Conservation (phyloP, 2,797 vertebrate genomes). For the Rhabdomys pumilio region DNA sequence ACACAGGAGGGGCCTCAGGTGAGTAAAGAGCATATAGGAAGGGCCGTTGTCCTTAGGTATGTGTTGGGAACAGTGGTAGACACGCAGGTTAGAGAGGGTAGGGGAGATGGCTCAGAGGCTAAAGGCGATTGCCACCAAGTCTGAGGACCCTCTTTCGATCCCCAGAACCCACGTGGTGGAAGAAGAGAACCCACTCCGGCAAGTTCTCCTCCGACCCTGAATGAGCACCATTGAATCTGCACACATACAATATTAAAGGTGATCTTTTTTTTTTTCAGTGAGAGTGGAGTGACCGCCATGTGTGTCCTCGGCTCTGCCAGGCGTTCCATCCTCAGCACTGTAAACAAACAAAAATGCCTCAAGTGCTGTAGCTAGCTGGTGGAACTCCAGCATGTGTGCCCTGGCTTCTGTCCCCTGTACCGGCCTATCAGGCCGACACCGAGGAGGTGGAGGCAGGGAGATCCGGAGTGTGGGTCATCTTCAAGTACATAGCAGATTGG, state of each 20-base stretch:
- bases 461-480: background rate
- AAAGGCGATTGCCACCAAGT: background rate
- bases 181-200: background rate
- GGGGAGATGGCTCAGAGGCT: background rate
- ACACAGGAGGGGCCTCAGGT: background rate
- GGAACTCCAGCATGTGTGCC: background rate
- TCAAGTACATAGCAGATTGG: background rate
- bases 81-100: too few species aligned
- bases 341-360: background rate
- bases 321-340: background rate
- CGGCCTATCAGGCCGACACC: background rate
- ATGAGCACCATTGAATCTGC: background rate
- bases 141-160: background rate
- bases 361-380: background rate
- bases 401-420: background rate
- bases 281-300: background rate
- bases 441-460: background rate
- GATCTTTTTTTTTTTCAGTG: background rate
- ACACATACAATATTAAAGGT: background rate
- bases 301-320: background rate
- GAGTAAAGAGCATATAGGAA: too few species aligned
- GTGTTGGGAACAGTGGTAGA: background rate
- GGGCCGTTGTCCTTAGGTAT: background rate
- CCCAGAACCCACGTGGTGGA: background rate
- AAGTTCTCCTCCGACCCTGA: background rate